phyloP scores from a whole-genome alignment of 2,888 invertebrate species.

The Neelides folsomi region DNA sequence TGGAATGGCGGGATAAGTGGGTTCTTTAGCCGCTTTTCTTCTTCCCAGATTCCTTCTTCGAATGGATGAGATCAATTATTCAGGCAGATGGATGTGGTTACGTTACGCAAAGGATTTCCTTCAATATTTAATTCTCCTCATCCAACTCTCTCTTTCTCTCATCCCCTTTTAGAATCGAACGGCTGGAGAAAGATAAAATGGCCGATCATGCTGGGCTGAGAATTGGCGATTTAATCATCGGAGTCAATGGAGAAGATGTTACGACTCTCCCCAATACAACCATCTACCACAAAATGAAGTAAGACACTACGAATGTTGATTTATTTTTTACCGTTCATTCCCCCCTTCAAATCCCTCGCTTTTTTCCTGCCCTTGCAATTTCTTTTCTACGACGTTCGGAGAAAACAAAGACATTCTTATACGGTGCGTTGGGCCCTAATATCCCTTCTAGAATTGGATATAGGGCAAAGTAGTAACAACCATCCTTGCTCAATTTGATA shows the following conservation, averaged over 20 bases:
- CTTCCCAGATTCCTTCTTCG: neutral
- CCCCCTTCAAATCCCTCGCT: neutral
- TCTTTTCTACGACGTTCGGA: neutral
- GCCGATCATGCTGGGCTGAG: slow-evolving; percentile 28
- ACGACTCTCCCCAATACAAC: slow-evolving; percentile 24
- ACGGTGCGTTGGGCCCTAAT: too few relatives aligned
- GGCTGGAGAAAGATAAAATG: slow-evolving; percentile 29
- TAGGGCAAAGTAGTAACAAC: too few relatives aligned
- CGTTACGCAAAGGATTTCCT: slow-evolving; percentile 20
- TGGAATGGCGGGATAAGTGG: slow-evolving; percentile 9
- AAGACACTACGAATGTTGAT: too few relatives aligned
- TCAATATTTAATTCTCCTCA: slow-evolving; percentile 23
- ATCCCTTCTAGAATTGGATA: too few relatives aligned
- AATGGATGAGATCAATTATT: slow-evolving; percentile 18
- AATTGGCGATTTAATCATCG: slow-evolving; percentile 32
- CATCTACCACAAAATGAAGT: slow-evolving; percentile 31
- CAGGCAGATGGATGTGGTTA: slow-evolving; percentile 22
- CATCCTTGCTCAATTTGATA: too few relatives aligned
- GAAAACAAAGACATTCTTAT: too few relatives aligned
- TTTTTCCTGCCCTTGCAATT: neutral
- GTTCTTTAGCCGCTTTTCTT: slow-evolving; percentile 15
- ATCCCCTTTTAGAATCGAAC: slow-evolving; percentile 26
- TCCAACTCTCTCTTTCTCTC: neutral
- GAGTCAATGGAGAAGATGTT: slow-evolving; percentile 32
- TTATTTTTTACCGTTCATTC: too few relatives aligned